Evolutionary conservation across 1,140 invertebrate genomes (phyloP).

Genomic region (Varroa destructor): DNA sequence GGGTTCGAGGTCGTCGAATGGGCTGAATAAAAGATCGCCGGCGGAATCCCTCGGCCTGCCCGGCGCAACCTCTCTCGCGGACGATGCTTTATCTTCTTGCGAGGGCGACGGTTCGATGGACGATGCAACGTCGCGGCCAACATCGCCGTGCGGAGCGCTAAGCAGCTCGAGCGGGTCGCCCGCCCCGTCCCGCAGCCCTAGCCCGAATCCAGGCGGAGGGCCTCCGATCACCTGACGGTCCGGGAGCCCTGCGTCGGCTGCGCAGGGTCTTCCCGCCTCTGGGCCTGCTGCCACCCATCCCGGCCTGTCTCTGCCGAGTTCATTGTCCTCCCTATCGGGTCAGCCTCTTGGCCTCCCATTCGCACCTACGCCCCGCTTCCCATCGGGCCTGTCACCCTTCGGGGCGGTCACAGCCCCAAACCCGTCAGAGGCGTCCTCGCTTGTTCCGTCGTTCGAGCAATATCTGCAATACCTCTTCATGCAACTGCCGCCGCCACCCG

Average conservation of each 20-base stretch:
- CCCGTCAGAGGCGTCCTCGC: neutral
- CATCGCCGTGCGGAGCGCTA: slow-evolving; percentile 17
- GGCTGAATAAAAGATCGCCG: slow-evolving; percentile 25
- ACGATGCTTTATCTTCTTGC: slow-evolving; percentile 9
- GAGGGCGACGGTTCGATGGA: slow-evolving; percentile 27
- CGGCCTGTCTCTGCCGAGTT: neutral
- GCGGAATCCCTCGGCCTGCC: slow-evolving; percentile 24
- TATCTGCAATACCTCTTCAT: slow-evolving; percentile 27
- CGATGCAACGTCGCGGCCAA: slow-evolving; percentile 13
- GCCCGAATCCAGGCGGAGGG: slow-evolving; percentile 1
- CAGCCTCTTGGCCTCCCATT: neutral
- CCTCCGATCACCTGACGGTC: slow-evolving; percentile 19
- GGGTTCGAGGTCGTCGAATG: slow-evolving; percentile 1
- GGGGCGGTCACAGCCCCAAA: neutral
- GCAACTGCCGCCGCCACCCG: slow-evolving; percentile 15
- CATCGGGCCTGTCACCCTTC: slow-evolving; percentile 10
- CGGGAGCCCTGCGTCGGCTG: slow-evolving; percentile 25
- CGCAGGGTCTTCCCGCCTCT: slow-evolving; percentile 27
- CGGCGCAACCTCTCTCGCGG: slow-evolving; percentile 5
- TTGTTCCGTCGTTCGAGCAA: slow-evolving; percentile 22
- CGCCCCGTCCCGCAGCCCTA: slow-evolving; percentile 9
- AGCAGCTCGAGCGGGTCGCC: slow-evolving; percentile 12
- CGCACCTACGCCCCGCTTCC: slow-evolving; percentile 25
- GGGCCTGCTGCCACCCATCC: neutral
- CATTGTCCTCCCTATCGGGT: no score